These are phyloP conservation scores for Heliconius sara DNA, from an alignment of 2,888 invertebrate species.

Conservation along the genomic window DNA sequence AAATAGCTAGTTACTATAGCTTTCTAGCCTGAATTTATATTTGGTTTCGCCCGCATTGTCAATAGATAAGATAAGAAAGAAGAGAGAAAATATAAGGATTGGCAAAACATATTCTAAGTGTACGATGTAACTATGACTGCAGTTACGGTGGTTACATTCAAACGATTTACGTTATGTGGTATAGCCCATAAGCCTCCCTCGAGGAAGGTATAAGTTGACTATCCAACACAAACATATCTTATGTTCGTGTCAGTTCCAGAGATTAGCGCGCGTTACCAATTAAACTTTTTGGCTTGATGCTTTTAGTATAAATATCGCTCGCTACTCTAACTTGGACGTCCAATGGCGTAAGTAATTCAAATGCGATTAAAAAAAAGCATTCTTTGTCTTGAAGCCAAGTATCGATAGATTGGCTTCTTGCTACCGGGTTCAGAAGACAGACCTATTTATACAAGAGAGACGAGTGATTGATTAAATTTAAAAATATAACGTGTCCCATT, in stretches of 20 bases:
- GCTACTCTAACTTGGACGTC: background rate
- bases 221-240: background rate
- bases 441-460: constrained; percentile 14
- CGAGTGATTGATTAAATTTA: constrained; percentile 32
- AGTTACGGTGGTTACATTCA: too few species aligned
- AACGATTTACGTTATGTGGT: too few species aligned
- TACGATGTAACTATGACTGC: too few species aligned
- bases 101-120: too few species aligned
- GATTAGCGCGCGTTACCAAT: background rate
- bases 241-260: background rate
- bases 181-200: background rate
- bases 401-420: constrained; percentile 35
- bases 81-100: too few species aligned
- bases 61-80: too few species aligned
- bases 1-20: too few species aligned
- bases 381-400: constrained; percentile 40
- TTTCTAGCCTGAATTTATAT: too few species aligned
- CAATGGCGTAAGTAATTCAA: constrained; percentile 24
- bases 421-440: constrained; percentile 36
- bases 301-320: constrained; percentile 15
- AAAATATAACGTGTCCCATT: constrained; percentile 28
- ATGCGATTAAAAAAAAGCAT: constrained; percentile 38
- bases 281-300: background rate
- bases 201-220: background rate
- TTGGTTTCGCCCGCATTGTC: too few species aligned